Base-by-base conservation (phyloP, 2,113 vertebrate species). In the Arizona elegans region DNA sequence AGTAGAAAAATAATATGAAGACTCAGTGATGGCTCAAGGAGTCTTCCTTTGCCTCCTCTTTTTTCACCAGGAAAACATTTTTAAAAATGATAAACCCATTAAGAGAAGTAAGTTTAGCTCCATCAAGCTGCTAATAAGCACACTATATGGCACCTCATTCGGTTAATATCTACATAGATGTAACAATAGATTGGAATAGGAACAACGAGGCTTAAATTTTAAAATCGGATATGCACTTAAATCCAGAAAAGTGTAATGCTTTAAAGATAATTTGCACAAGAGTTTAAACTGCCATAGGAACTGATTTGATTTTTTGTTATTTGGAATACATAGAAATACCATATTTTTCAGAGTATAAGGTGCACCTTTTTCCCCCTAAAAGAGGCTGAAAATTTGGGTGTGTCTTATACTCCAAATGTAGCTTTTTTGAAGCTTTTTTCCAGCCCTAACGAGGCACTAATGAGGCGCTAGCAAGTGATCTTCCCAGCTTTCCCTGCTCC, bases 181-280 rank as follows among this genome's bases (percentile, higher is more conserved):
- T 91, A 58, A 86, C 3, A 91, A 70, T 19, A 87, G 92, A 95
- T 33, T 19, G 52, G 7, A 88, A 94, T 91, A 88, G 75, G 65
- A 94, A 93, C 12, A 93, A 52, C 88, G 88, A 93, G 8, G 88
- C 90, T 59, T 94, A 47, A 3, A 10, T 85, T 12, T 38, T 38
- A n/a, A 93, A 90, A 21, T 54, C 58, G 15, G 38, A 50, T 55
- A 92, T 81, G 47, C 8, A 89, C 24, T 91, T 85, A 53, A 92
- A 94, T 19, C 43, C 90, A 91, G 93, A 47, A 58, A 29, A 93
- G 91, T 17, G 15, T 10, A 58, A 94, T 90, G 47, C 26, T 33
- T 93, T 1, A 43, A 90, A 88, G 91, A 90, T 43, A 62, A 91
- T 92, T 95, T 95, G 47, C 38, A 94, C 59, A 91, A 93, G 43